Percentiles rank a stretch among this genome's conserved stretches.
These are phyloP conservation scores for Bettongia penicillata DNA, from an alignment of 2,113 vertebrate species.

Conservation along the genomic window DNA sequence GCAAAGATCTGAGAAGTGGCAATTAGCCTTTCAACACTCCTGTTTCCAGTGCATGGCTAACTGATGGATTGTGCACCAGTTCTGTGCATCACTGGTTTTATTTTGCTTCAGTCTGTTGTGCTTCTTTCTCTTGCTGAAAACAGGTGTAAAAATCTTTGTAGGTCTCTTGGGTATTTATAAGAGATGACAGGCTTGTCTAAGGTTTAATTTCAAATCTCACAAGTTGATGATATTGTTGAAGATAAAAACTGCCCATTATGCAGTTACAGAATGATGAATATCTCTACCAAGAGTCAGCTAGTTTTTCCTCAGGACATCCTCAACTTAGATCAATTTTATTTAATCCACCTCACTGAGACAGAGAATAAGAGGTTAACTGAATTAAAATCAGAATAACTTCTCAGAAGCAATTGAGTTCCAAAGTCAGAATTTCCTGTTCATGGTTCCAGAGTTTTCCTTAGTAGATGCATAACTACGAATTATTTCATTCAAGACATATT, in stretches of 20 bases:
- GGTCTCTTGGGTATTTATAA: slow-evolving; percentile 9
- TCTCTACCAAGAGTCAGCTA: slow-evolving; percentile 5
- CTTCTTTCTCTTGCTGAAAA: slow-evolving; percentile 29
- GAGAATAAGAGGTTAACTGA: neutral
- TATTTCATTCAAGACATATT: neutral
- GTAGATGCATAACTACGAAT: neutral
- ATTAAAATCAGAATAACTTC: slow-evolving; percentile 23
- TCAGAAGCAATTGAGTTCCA: slow-evolving; percentile 17
- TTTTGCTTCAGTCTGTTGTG: slow-evolving; percentile 30
- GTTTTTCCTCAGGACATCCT: slow-evolving; percentile 19
- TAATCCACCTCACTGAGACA: slow-evolving; percentile 5
- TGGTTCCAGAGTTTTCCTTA: neutral
- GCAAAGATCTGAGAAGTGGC: slow-evolving; percentile 30
- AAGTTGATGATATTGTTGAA: slow-evolving; percentile 44
- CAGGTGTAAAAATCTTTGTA: slow-evolving; percentile 31
- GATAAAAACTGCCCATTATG: slow-evolving; percentile 54
- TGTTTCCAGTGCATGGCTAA: slow-evolving; percentile 6
- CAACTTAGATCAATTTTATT: neutral
- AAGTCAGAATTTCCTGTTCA: slow-evolving; percentile 1
- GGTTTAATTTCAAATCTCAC: slow-evolving; percentile 41
- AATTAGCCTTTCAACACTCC: slow-evolving; percentile 26
- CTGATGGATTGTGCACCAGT: slow-evolving; percentile 15
- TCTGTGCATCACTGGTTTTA: slow-evolving; percentile 23
- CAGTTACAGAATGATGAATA: neutral
- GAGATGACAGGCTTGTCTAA: neutral